Percentiles rank a stretch among this genome's conserved stretches.
Evolutionary conservation across 2,888 invertebrate species (phyloP).

Genomic region (Drosophila phalerata): DNA sequence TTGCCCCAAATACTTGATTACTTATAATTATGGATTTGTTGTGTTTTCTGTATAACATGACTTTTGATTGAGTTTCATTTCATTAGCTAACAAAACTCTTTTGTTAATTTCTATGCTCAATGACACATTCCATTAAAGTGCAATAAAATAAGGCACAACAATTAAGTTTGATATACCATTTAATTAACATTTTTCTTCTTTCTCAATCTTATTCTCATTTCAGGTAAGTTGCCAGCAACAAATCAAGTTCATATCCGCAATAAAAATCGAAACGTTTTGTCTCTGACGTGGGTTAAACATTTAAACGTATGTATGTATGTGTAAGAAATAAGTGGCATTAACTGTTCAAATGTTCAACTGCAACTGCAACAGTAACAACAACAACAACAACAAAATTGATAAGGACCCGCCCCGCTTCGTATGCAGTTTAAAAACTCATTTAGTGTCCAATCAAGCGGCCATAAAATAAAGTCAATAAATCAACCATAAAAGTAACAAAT

Average conservation of each 20-base stretch:
- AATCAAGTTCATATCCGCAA: conserved; percentile 65
- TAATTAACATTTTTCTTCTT: conserved; percentile 70
- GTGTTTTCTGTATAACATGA: background rate
- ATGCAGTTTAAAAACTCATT: conserved; percentile 79
- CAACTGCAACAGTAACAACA: conserved; percentile 41
- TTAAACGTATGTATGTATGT: conserved; percentile 10
- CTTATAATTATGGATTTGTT: conserved; percentile 5
- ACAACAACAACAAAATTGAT: conserved; percentile 58
- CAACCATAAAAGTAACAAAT: conserved; percentile 82
- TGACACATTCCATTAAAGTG: conserved; percentile 22
- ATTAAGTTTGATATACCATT: conserved; percentile 54
- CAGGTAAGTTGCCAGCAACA: conserved; percentile 65
- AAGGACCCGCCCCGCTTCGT: conserved; percentile 77
- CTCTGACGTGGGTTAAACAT: conserved; percentile 71
- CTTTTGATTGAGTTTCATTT: background rate
- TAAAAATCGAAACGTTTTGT: conserved; percentile 78
- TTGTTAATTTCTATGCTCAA: background rate
- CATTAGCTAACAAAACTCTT: background rate
- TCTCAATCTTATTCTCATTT: conserved; percentile 49
- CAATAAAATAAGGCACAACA: conserved; percentile 18
- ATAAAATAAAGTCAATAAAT: conserved; percentile 81
- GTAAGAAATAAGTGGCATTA: conserved; percentile 73
- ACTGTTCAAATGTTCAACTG: conserved; percentile 60
- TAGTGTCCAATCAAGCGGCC: conserved; percentile 80
- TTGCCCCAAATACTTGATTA: background rate